These are phyloP conservation scores for Aramus guarauna DNA, from an alignment of 2,113 vertebrate genomes.

Conservation along the genomic window DNA sequence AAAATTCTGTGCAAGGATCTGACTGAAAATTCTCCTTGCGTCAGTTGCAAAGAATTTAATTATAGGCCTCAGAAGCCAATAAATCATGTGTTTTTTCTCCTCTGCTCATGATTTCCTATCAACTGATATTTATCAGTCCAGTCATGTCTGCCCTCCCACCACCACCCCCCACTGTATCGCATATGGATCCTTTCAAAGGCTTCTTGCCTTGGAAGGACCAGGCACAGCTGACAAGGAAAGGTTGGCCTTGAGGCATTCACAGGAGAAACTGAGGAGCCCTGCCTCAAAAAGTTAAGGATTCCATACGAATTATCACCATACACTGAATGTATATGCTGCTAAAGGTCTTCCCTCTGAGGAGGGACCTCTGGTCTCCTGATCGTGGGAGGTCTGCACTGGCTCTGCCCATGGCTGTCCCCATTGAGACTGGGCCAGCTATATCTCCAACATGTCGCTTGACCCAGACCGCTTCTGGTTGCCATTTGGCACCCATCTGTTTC, in stretches of 20 bases:
- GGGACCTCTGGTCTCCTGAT: neutral
- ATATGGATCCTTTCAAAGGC: neutral
- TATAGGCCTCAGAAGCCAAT: neutral
- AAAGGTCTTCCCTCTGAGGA: neutral
- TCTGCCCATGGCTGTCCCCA: neutral
- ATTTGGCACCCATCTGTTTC: slow-evolving; percentile 61
- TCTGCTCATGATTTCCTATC: neutral
- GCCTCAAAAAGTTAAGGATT: neutral
- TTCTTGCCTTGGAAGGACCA: neutral
- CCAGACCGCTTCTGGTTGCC: neutral
- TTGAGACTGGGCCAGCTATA: neutral
- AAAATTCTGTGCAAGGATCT: neutral
- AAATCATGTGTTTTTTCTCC: neutral
- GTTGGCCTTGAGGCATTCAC: neutral
- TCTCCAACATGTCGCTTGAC: neutral
- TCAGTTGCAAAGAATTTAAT: neutral
- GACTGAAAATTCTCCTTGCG: neutral
- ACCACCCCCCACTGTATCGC: neutral
- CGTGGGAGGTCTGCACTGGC: neutral
- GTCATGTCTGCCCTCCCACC: accelerated
- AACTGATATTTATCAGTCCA: neutral
- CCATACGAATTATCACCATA: neutral
- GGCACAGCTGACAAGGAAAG: neutral
- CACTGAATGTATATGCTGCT: neutral
- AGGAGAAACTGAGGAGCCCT: neutral